phyloP scores from a whole-genome alignment of 2,113 vertebrate genomes.

The Bos taurus region ARS-UCD2.0 NC_037329.1:84747501-84748000 shows the following conservation, averaged over 20 bases:
- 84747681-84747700: slow-evolving; percentile 49
- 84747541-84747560: slow-evolving; percentile 60
- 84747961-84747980: background rate
- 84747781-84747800: slow-evolving; percentile 5
- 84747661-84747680: slow-evolving; percentile 48
- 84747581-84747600: background rate
- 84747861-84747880: slow-evolving; percentile 22
- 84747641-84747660: slow-evolving; percentile 61
- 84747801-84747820: slow-evolving; percentile 30
- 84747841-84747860: slow-evolving; percentile 7
- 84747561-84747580: slow-evolving; percentile 44
- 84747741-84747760: slow-evolving; percentile 56
- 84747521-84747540: slow-evolving; percentile 31
- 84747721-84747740: background rate
- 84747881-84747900: slow-evolving; percentile 26
- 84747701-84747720: slow-evolving; percentile 48
- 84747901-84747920: slow-evolving; percentile 12
- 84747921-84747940: background rate
- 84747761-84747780: slow-evolving; percentile 16
- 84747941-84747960: background rate
- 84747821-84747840: slow-evolving; percentile 28
- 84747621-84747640: slow-evolving; percentile 59
- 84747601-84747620: slow-evolving; percentile 57
- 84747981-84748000: background rate
- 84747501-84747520: slow-evolving; percentile 48